A percentile compares a stretch with the other conserved stretches of the same genome.
Conservation (phyloP, 1,140 invertebrate species). For the Macrobrachium nipponense region DNA sequence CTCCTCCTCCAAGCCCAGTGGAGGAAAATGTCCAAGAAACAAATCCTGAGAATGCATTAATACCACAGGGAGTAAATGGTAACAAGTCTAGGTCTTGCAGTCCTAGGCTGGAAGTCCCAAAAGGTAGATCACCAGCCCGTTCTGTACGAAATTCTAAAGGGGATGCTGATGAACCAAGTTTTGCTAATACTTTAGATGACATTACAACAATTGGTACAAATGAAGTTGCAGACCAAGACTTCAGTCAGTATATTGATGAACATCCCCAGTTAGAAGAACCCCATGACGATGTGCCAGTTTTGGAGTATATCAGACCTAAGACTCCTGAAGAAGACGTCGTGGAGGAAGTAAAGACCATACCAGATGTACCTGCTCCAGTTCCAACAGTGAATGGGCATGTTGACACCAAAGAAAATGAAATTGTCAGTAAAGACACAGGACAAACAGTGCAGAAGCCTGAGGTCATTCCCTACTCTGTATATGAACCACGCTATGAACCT, state of each 20-base stretch:
- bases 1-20: conserved; percentile 8
- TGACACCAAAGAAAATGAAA: not conserved
- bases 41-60: conserved; percentile 3
- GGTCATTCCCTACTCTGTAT: conserved; percentile 24
- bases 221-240: conserved; percentile 63
- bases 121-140: conserved; percentile 52
- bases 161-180: conserved; percentile 59
- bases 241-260: conserved; percentile 58
- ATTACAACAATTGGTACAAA: conserved; percentile 62
- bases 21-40: conserved; percentile 6
- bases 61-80: conserved; percentile 2
- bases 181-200: conserved; percentile 62
- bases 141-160: conserved; percentile 32
- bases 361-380: conserved; percentile 6
- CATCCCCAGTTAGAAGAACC: conserved; percentile 1
- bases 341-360: conserved; percentile 33
- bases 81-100: conserved; percentile 42
- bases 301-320: conserved; percentile 30
- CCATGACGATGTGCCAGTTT: conserved; percentile 32
- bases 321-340: conserved; percentile 38
- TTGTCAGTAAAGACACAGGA: not conserved
- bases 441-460: too few species aligned
- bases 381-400: not conserved
- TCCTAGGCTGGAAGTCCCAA: conserved; percentile 7
- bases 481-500: conserved; percentile 47